A percentile compares a stretch with the other conserved stretches of the same genome.
Evolutionary conservation across 1,140 invertebrate genomes (phyloP).

Genomic region (Tetragnatha versicolor): DNA sequence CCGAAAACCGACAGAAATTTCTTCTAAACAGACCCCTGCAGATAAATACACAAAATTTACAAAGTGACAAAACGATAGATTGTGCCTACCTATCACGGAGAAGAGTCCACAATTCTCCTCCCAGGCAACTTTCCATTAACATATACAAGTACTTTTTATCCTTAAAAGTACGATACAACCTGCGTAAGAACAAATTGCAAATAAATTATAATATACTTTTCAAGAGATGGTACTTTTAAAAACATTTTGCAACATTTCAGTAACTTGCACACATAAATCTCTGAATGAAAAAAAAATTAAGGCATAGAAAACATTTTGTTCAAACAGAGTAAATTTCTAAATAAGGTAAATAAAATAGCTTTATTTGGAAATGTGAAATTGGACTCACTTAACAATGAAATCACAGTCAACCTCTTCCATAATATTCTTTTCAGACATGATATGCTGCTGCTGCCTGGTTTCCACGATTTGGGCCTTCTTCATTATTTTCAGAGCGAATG

Average conservation of each 20-base stretch:
- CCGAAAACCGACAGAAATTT: too few relatives aligned
- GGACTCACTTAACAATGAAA: constrained; percentile 88
- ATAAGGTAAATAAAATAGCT: too few relatives aligned
- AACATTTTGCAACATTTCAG: too few relatives aligned
- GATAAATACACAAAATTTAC: too few relatives aligned
- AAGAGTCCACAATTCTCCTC: constrained; percentile 97
- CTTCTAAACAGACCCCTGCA: too few relatives aligned
- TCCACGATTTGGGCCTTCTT: constrained; percentile 99
- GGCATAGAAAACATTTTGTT: too few relatives aligned
- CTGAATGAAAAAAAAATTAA: constrained; percentile 35
- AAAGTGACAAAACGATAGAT: too few relatives aligned
- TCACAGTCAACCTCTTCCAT: constrained; percentile 97
- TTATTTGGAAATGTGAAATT: too few relatives aligned
- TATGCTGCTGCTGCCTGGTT: constrained; percentile 97
- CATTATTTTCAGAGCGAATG: constrained; percentile 98
- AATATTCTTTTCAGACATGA: constrained; percentile 98
- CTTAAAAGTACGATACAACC: constrained; percentile 91
- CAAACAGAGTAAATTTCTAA: too few relatives aligned
- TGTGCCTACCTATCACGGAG: constrained; percentile 71
- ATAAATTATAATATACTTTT: too few relatives aligned
- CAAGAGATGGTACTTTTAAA: too few relatives aligned
- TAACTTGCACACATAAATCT: too few relatives aligned
- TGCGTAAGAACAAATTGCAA: constrained; percentile 66
- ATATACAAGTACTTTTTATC: constrained; percentile 97
- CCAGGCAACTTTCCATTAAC: constrained; percentile 93